Base-by-base conservation (phyloP, 2,797 vertebrate species). In the Rachycentron canadum region DNA sequence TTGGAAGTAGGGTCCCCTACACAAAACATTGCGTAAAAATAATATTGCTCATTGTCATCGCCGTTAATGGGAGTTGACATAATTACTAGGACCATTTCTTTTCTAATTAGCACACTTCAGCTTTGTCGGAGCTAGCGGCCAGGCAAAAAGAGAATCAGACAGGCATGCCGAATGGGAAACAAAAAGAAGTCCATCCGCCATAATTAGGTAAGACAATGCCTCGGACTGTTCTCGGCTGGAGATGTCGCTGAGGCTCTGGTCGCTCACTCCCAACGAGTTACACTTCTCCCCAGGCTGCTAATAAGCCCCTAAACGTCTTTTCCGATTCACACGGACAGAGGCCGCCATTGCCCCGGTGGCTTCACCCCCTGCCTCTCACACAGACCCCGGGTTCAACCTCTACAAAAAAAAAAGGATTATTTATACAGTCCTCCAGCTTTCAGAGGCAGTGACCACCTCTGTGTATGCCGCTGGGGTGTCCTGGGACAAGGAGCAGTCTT, bases 51-150 rank as follows among this genome's bases (percentile, higher is more conserved):
- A 97, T 98, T 98, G 97, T 98, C 95, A 86, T 81, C 74, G 88
- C 91, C 90, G 91, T 94, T 99, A 98, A 99, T 94, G 32, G 95
- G 96, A 96, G 94, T 94, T 97, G 97, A 99, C 98, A 96, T 97
- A 96, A 98, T 97, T 97, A 96, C 97, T 97, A 95, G 95, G 96
- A 96, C 96, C 96, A 95, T 97, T 98, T 99, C 95, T 97, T 95
- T 96, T 97, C 96, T 98, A 98, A 99, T 98, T 99, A 99, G 97
- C 98, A 99, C 96, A 97, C 96, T 97, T 97, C 96, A 95, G 94
- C 88, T 79, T 91, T 91, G 95, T 95, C 91, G 94, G 95, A 95
- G 95, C 94, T 86, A 96, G 95, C 91, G 93, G 95, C 91, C 93
- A 34, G 94, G 96, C 93, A 95, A 82, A 95, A 96, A 95, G 94